Percentiles rank a stretch among this genome's conserved stretches.
phyloP scores from a whole-genome alignment of 2,113 vertebrate genomes.

The Trogon melanurus region DNA sequence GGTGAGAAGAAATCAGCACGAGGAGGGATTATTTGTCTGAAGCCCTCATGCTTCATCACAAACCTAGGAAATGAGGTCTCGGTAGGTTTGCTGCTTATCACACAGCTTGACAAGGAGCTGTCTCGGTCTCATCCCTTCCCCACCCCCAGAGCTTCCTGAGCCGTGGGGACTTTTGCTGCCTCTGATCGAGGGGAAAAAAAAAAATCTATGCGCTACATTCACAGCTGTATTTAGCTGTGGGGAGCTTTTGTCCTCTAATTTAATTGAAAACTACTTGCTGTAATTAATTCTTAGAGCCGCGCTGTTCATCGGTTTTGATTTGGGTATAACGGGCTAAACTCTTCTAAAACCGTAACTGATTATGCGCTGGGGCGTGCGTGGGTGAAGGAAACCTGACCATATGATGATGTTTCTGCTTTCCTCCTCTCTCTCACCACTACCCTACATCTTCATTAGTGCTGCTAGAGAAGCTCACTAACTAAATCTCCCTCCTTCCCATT shows the following conservation, averaged over 20 bases:
- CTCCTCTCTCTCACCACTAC: not conserved
- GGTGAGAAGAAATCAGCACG: fast-evolving
- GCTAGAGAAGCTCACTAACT: not conserved
- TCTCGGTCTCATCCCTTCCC: not conserved
- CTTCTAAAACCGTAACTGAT: not conserved
- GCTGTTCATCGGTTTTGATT: not conserved
- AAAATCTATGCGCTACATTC: not conserved
- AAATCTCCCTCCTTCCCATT: not conserved
- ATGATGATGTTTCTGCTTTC: not conserved
- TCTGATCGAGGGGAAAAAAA: not conserved
- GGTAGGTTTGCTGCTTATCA: not conserved
- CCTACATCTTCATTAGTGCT: not conserved
- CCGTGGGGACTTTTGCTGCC: not conserved
- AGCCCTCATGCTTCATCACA: fast-evolving
- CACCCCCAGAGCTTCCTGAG: not conserved
- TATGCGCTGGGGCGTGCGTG: fast-evolving
- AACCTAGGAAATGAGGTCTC: not conserved
- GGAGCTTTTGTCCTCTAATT: not conserved
- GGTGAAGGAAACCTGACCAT: not conserved
- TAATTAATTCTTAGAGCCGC: not conserved
- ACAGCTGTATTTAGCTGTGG: not conserved
- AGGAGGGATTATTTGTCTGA: not conserved
- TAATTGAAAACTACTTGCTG: not conserved
- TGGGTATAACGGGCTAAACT: not conserved
- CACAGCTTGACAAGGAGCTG: not conserved